phyloP scores from a whole-genome alignment of 2,888 invertebrate species.

The Apodemia zela region DNA sequence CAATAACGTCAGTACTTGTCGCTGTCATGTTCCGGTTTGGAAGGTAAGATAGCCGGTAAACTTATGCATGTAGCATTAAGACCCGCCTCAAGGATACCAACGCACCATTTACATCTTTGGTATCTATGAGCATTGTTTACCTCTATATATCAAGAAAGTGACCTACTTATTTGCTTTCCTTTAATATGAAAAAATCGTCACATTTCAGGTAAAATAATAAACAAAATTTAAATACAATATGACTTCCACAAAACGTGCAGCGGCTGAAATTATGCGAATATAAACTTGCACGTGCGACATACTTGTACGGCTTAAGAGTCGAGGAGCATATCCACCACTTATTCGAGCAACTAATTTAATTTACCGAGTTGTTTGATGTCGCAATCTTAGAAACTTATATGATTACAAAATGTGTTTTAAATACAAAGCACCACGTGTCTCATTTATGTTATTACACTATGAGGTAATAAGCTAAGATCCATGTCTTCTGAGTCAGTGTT shows the following conservation, averaged over 20 bases:
- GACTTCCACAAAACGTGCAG: constrained; percentile 17
- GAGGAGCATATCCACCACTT: constrained; percentile 31
- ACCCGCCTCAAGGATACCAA: too few species aligned
- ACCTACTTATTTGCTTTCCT: too few species aligned
- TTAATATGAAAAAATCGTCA: neutral
- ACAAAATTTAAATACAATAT: constrained; percentile 18
- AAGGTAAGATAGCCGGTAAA: too few species aligned
- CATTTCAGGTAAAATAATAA: neutral
- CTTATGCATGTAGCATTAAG: too few species aligned
- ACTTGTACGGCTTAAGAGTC: constrained; percentile 34
- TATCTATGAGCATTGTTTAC: too few species aligned
- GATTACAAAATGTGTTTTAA: constrained; percentile 24
- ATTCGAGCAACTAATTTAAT: constrained; percentile 43
- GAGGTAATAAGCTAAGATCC: too few species aligned
- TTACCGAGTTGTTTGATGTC: constrained; percentile 36
- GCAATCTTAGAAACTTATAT: constrained; percentile 22
- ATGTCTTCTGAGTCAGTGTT: too few species aligned
- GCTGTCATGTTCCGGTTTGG: too few species aligned
- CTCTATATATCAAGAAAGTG: too few species aligned
- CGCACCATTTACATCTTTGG: too few species aligned
- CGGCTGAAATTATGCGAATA: constrained; percentile 27
- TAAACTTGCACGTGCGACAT: constrained; percentile 28
- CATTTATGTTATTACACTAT: too few species aligned
- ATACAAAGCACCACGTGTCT: constrained; percentile 20
- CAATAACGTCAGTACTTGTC: too few species aligned